phyloP scores from a whole-genome alignment of 2,888 invertebrate species.

The Magallana nippona region DNA sequence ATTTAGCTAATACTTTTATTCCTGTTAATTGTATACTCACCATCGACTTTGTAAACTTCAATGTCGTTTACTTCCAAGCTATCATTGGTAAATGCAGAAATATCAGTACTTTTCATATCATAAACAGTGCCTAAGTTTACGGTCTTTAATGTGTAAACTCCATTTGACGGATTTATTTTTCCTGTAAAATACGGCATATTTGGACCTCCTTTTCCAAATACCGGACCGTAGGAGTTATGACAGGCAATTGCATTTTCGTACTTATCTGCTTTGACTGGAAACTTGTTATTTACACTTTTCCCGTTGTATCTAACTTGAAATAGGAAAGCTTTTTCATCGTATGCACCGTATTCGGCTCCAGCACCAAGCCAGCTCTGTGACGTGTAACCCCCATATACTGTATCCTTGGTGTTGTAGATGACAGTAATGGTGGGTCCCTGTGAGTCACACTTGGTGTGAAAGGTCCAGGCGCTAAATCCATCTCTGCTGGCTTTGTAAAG shows the following conservation, averaged over 20 bases:
- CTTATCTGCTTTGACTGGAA: slow-evolving; percentile 37
- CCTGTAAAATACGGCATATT: slow-evolving; percentile 44
- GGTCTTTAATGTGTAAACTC: slow-evolving; percentile 7
- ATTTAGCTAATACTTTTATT: too few relatives aligned
- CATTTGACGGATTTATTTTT: slow-evolving; percentile 23
- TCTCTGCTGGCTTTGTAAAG: slow-evolving; percentile 48
- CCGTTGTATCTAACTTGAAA: slow-evolving; percentile 47
- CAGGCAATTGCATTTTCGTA: neutral
- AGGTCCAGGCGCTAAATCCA: slow-evolving; percentile 43
- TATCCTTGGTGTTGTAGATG: slow-evolving; percentile 48
- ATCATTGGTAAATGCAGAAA: slow-evolving; percentile 45
- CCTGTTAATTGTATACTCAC: slow-evolving; percentile 40
- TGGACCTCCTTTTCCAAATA: slow-evolving; percentile 8
- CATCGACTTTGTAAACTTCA: slow-evolving; percentile 57
- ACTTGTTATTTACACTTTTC: neutral
- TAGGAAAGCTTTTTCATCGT: slow-evolving; percentile 51
- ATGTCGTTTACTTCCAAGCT: slow-evolving; percentile 55
- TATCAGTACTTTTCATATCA: slow-evolving; percentile 38
- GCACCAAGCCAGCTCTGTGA: slow-evolving; percentile 42
- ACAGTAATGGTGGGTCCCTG: slow-evolving; percentile 52
- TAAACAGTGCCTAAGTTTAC: neutral
- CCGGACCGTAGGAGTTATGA: neutral
- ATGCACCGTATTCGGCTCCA: neutral
- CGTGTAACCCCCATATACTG: slow-evolving; percentile 53
- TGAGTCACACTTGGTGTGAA: slow-evolving; percentile 52